Percentiles rank a stretch among this genome's conserved stretches.
phyloP scores from a whole-genome alignment of 37 sponge, comb jelly and placozoan species.

The Haliclona indistincta region DNA sequence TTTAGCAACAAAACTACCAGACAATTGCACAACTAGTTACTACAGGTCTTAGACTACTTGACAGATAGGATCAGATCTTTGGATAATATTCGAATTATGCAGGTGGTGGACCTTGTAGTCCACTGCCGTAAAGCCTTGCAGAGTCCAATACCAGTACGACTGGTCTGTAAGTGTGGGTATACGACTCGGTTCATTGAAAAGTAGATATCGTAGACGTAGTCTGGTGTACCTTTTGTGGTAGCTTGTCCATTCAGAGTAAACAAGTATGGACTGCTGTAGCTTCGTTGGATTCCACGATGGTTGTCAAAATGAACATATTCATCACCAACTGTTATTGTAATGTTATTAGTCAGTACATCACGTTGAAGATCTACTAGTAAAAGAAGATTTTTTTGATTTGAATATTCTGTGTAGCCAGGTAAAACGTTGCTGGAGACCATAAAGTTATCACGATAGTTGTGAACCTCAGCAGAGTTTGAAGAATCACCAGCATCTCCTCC shows the following conservation, averaged over 20 bases:
- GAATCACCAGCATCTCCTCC: slow-evolving; percentile 23
- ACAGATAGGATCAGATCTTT: no score
- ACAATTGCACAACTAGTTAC: no score
- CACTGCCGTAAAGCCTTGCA: slow-evolving; percentile 5
- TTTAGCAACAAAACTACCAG: no score
- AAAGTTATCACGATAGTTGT: neutral
- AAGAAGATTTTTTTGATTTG: neutral
- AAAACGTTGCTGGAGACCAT: slow-evolving; percentile 2
- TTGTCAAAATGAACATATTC: slow-evolving; percentile 34
- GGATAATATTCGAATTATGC: no score
- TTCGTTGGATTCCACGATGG: slow-evolving; percentile 17
- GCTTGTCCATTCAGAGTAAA: no score
- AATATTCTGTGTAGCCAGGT: slow-evolving; percentile 16
- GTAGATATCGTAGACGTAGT: slow-evolving; percentile 18
- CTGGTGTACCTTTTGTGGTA: no score
- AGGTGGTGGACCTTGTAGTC: no score
- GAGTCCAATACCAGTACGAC: slow-evolving; percentile 11
- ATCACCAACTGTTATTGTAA: slow-evolving; percentile 28
- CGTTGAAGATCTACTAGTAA: neutral
- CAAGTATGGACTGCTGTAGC: no score
- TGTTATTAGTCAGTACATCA: slow-evolving; percentile 7
- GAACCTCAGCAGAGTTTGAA: slow-evolving; percentile 38
- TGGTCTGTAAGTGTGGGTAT: no score
- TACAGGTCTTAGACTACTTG: no score
- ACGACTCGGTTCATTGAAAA: slow-evolving; percentile 33